Base-by-base conservation (phyloP, 1,140 invertebrate species). In the Yoshiicerus persimilis region DNA sequence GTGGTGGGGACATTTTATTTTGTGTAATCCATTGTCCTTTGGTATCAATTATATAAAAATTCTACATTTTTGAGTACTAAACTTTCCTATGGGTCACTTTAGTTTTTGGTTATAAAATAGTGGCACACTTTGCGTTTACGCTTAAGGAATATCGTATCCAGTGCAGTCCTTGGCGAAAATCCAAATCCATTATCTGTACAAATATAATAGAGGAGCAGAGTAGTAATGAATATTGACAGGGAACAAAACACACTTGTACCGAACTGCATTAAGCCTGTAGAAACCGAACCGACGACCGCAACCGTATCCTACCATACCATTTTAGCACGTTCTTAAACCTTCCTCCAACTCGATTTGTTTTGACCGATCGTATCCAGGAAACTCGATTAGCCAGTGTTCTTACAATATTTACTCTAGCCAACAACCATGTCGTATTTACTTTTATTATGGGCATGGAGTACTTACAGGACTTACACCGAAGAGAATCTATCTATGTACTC, bases 1-100 rank as follows among this genome's bases (percentile, higher is more conserved):
- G 38, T 56, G 89, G 89, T 30, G 89, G 89, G 70, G 87, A 80
- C 89, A 90, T 90, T 6, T 80, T 36, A 80, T 23, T 16, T 36
- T 80, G 36, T 10, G 16, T 80, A 1, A 6, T 36, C 20, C 75
- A 80, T 80, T 36, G 2, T 36, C 30, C 20, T 6, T 36, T 36
- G 20, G 16, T 20, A 16, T n/a, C 20, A 16, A n/a, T 0, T 2
- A n/a, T n/a, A n/a, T n/a, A 16, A n/a, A 56, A 56, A n/a, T n/a
- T 20, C 47, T 56, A 56, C 47, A 56, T 56, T n/a, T 56, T 56
- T 0, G 47, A 56, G n/a, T n/a, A n/a, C 4, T 2, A 56, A n/a
- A n/a, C n/a, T n/a, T n/a, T n/a, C n/a, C n/a, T n/a, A n/a, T n/a
- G n/a, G 1, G 20, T 56, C 47, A 5, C 20, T 56, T 16, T 11